A percentile compares a stretch with the other conserved stretches of the same genome.
Evolutionary conservation across 2,888 invertebrate species (phyloP).

Genomic region (Pandemis heparana): DNA sequence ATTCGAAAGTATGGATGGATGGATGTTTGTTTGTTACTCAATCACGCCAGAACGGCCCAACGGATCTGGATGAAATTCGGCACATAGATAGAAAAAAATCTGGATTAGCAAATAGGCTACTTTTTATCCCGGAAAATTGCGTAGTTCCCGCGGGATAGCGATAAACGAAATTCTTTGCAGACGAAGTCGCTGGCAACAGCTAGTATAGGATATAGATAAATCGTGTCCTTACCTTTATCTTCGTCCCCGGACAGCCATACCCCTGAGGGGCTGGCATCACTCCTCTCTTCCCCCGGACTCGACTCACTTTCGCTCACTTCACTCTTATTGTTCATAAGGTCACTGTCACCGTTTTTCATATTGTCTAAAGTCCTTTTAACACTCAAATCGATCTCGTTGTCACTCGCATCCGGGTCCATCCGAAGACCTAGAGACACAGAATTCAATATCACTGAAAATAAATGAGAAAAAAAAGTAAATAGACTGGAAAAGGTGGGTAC

Average conservation of each 20-base stretch:
- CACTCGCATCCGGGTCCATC: slow-evolving; percentile 82
- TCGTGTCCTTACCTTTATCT: slow-evolving; percentile 53
- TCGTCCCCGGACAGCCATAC: slow-evolving; percentile 73
- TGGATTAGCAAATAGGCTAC: no score
- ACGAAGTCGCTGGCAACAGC: no score
- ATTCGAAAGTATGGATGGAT: no score
- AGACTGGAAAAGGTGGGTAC: slow-evolving; percentile 55
- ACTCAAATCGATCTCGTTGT: slow-evolving; percentile 81
- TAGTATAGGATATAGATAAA: no score
- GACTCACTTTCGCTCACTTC: slow-evolving; percentile 74
- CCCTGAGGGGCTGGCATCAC: slow-evolving; percentile 72
- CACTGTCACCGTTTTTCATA: slow-evolving; percentile 83
- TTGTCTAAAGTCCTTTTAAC: slow-evolving; percentile 83
- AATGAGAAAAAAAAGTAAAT: slow-evolving; percentile 70
- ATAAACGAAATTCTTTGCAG: no score
- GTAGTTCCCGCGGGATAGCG: no score
- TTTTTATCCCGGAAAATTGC: no score
- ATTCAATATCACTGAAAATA: slow-evolving; percentile 85
- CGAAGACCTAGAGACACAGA: slow-evolving; percentile 84
- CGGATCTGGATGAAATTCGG: no score
- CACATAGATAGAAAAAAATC: no score
- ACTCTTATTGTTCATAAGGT: slow-evolving; percentile 80
- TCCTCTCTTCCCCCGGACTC: slow-evolving; percentile 69
- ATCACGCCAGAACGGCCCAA: no score
- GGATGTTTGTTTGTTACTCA: no score